These are phyloP conservation scores for Cabera pusaria DNA, from an alignment of 2,888 invertebrate species.

Conservation along the genomic window DNA sequence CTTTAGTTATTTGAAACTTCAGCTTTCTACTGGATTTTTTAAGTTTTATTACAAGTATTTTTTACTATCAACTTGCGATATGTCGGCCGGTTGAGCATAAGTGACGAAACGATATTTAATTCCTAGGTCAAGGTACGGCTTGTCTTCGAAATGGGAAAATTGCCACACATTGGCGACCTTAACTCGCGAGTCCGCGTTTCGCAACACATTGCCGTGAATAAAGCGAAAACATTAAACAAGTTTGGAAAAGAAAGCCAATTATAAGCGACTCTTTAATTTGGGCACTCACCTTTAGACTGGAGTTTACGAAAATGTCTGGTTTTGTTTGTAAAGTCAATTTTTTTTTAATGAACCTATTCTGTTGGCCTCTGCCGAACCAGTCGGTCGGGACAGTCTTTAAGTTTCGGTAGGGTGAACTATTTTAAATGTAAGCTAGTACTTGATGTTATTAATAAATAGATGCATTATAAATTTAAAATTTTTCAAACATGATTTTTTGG, in stretches of 20 bases:
- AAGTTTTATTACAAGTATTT: too few species aligned
- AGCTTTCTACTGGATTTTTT: too few species aligned
- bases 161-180: constrained; percentile 79
- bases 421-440: too few species aligned
- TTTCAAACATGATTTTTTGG: too few species aligned
- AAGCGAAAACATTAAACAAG: constrained; percentile 44
- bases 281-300: constrained; percentile 16
- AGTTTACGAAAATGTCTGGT: constrained; percentile 16
- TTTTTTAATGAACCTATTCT: too few species aligned
- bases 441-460: too few species aligned
- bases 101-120: constrained; percentile 74
- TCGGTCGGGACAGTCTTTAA: too few species aligned
- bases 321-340: too few species aligned
- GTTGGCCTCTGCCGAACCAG: too few species aligned
- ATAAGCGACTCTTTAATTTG: constrained; percentile 19
- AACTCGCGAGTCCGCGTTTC: constrained; percentile 69
- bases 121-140: constrained; percentile 81
- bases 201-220: constrained; percentile 57
- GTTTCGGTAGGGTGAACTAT: too few species aligned
- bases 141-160: constrained; percentile 82
- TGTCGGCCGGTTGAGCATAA: constrained; percentile 46
- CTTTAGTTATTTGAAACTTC: too few species aligned
- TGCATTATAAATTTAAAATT: too few species aligned
- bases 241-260: constrained; percentile 24
- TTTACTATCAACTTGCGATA: constrained; percentile 59